Evolutionary conservation across 2,888 invertebrate genomes (phyloP).

Genomic region (Ametastegia equiseti): DNA sequence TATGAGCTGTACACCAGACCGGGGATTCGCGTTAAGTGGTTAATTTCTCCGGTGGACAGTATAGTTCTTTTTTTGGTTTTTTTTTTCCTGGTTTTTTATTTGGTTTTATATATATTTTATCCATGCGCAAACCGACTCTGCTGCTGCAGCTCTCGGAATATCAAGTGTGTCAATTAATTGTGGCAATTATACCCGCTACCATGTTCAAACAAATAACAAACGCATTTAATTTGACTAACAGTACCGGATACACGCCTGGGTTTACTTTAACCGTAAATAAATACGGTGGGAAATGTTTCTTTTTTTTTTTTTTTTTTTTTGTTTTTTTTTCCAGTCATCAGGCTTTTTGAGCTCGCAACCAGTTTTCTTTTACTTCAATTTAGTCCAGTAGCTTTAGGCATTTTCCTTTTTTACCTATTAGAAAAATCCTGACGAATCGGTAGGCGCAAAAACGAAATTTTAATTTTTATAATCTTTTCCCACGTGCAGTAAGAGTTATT

Average conservation of each 20-base stretch:
- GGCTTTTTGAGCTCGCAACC: too few relatives aligned
- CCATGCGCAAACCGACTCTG: neutral
- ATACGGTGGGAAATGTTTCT: neutral
- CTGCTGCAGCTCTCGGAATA: neutral
- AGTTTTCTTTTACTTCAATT: neutral
- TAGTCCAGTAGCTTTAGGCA: too few relatives aligned
- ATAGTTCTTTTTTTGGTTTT: neutral
- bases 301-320: neutral
- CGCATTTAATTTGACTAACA: conserved; percentile 15
- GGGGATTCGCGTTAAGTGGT: conserved; percentile 11
- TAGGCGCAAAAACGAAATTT: too few relatives aligned
- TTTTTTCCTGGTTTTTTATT: neutral
- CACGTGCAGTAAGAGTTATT: too few relatives aligned
- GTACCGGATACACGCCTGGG: neutral
- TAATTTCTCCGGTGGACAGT: neutral
- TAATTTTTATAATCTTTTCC: too few relatives aligned
- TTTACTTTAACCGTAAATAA: neutral
- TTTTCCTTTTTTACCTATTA: too few relatives aligned
- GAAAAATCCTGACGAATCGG: too few relatives aligned
- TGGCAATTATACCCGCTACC: conserved; percentile 5
- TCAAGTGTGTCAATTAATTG: conserved; percentile 11
- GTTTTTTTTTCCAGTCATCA: too few relatives aligned
- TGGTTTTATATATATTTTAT: neutral
- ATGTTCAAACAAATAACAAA: conserved; percentile 11
- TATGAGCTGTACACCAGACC: too few relatives aligned